These are phyloP conservation scores for Zaprionus davidi DNA, from an alignment of 1,140 invertebrate genomes.

Conservation along the genomic window DNA sequence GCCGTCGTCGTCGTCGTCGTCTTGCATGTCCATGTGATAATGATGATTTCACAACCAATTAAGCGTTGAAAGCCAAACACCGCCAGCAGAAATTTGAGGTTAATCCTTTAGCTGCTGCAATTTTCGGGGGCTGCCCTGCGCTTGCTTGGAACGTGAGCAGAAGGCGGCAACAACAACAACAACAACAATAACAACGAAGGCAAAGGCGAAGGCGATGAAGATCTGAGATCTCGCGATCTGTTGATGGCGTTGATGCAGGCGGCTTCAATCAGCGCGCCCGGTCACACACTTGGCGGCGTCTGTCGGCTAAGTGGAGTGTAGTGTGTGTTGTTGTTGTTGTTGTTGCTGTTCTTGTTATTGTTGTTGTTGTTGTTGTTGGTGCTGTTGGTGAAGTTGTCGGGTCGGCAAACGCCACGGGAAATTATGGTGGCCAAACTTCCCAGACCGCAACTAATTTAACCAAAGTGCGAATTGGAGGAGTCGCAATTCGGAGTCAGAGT, in stretches of 20 bases:
- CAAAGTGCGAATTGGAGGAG: conserved; percentile 83
- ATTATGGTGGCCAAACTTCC: conserved; percentile 83
- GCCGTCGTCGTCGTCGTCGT: conserved; percentile 22
- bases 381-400: conserved; percentile 65
- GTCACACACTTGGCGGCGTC: conserved; percentile 73
- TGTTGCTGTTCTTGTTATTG: conserved; percentile 58
- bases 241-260: conserved; percentile 78
- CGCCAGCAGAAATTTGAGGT: conserved; percentile 81
- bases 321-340: conserved; percentile 42
- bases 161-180: conserved; percentile 54
- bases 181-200: conserved; percentile 9
- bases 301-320: conserved; percentile 59
- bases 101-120: conserved; percentile 79
- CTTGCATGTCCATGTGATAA: conserved; percentile 75
- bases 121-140: conserved; percentile 58
- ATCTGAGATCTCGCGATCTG: conserved; percentile 61
- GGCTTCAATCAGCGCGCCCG: conserved; percentile 76
- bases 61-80: conserved; percentile 83
- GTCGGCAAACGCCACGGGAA: conserved; percentile 81
- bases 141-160: conserved; percentile 58
- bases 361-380: conserved; percentile 61
- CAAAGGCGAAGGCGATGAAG: conserved; percentile 53
- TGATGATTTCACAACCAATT: conserved; percentile 83
- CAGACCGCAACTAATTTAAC: conserved; percentile 83
- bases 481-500: conserved; percentile 70